Evolutionary conservation across 2,797 vertebrate species (phyloP).

Genomic region (Leptatherina wallacei): DNA sequence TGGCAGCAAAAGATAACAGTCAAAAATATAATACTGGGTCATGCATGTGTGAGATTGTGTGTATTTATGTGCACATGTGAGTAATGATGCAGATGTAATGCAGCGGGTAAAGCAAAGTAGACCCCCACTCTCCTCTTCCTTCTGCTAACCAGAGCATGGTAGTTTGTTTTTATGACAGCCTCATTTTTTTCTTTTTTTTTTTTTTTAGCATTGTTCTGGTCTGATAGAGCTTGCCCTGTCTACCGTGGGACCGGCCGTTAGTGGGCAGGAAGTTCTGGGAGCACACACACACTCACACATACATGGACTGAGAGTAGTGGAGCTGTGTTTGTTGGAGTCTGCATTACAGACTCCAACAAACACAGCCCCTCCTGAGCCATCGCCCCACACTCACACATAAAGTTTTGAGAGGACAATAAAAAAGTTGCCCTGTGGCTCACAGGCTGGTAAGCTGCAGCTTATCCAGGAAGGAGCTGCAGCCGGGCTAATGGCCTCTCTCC

Average conservation of each 20-base stretch:
- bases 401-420: slow-evolving; percentile 78
- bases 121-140: slow-evolving; percentile 44
- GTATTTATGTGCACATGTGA: slow-evolving; percentile 37
- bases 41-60: slow-evolving; percentile 31
- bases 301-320: slow-evolving; percentile 10
- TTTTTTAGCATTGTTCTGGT: slow-evolving; percentile 81
- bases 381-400: slow-evolving; percentile 65
- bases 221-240: slow-evolving; percentile 69
- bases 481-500: slow-evolving; percentile 74
- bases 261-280: slow-evolving; percentile 78
- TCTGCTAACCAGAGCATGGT: slow-evolving; percentile 67
- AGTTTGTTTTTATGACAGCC: slow-evolving; percentile 80
- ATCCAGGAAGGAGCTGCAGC: slow-evolving; percentile 73
- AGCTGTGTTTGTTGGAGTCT: no score
- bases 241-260: slow-evolving; percentile 79
- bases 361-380: slow-evolving; percentile 49
- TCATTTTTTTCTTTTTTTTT: slow-evolving; percentile 70
- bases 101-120: slow-evolving; percentile 30
- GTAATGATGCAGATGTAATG: slow-evolving; percentile 50
- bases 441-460: slow-evolving; percentile 71
- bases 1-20: slow-evolving; percentile 31
- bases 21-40: slow-evolving; percentile 10
- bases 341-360: slow-evolving; percentile 43
- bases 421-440: slow-evolving; percentile 69
- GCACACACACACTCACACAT: slow-evolving; percentile 41